phyloP scores from a whole-genome alignment of 2,113 vertebrate genomes.

The Passer domesticus region DNA sequence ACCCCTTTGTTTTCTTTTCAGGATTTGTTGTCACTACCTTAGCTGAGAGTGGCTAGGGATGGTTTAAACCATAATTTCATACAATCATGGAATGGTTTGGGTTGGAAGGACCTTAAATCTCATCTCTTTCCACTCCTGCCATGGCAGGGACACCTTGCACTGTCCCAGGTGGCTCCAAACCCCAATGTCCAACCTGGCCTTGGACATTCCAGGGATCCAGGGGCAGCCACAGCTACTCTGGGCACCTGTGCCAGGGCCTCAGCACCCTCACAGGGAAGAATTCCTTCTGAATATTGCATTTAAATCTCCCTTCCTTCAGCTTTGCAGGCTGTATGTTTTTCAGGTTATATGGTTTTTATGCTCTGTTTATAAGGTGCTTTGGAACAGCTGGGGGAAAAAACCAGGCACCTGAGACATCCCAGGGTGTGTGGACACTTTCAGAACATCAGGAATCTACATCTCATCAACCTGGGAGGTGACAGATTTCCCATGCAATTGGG shows the following conservation, averaged over 20 bases:
- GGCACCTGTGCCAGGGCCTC: not conserved
- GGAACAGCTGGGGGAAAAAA: not conserved
- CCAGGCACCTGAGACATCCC: not conserved
- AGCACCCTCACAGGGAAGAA: fast-evolving
- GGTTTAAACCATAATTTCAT: not conserved
- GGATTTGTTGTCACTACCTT: not conserved
- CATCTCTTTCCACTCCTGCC: not conserved
- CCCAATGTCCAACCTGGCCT: fast-evolving
- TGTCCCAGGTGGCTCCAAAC: fast-evolving
- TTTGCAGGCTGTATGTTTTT: not conserved
- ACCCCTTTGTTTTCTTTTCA: not conserved
- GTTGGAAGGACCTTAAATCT: not conserved
- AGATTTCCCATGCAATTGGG: not conserved
- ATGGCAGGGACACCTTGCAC: not conserved
- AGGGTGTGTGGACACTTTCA: not conserved
- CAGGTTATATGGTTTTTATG: no score
- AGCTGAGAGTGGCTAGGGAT: not conserved
- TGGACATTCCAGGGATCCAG: not conserved
- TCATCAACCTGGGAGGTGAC: not conserved
- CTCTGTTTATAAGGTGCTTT: not conserved
- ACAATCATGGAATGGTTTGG: not conserved
- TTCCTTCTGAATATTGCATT: not conserved
- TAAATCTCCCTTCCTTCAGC: not conserved
- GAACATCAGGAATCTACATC: not conserved
- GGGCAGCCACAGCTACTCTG: not conserved